Evolutionary conservation across 2,797 vertebrate species (phyloP).

Genomic region (Potorous gilbertii): DNA sequence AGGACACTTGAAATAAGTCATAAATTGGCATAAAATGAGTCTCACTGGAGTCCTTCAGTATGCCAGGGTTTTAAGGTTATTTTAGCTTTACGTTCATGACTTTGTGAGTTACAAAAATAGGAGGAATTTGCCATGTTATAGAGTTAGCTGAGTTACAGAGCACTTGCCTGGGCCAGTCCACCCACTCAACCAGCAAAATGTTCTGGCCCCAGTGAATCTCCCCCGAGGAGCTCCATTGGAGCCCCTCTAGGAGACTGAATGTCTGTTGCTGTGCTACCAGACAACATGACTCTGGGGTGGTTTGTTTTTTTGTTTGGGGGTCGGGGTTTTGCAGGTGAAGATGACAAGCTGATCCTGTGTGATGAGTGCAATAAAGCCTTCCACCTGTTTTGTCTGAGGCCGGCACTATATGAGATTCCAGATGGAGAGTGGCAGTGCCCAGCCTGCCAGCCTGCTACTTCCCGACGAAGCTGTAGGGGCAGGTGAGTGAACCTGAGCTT

Average conservation of each 20-base stretch:
- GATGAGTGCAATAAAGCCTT: conserved; percentile 99
- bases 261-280: background rate
- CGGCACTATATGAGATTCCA: conserved; percentile 94
- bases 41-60: background rate
- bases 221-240: background rate
- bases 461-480: conserved; percentile 92
- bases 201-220: background rate
- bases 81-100: background rate
- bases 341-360: conserved; percentile 97
- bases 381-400: conserved; percentile 97
- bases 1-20: background rate
- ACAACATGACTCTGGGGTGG: background rate
- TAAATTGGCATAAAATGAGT: background rate
- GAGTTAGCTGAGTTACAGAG: background rate
- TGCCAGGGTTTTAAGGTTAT: background rate
- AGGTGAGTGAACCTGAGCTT: conserved; percentile 86
- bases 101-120: background rate
- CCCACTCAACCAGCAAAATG: background rate
- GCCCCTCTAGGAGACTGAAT: background rate
- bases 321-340: conserved; percentile 88
- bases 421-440: conserved; percentile 96
- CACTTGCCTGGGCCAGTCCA: background rate
- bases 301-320: conserved; percentile 38
- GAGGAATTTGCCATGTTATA: background rate
- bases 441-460: conserved; percentile 94